Conservation (phyloP, 2,888 invertebrate genomes). For the Argynnis bischoffii region DNA sequence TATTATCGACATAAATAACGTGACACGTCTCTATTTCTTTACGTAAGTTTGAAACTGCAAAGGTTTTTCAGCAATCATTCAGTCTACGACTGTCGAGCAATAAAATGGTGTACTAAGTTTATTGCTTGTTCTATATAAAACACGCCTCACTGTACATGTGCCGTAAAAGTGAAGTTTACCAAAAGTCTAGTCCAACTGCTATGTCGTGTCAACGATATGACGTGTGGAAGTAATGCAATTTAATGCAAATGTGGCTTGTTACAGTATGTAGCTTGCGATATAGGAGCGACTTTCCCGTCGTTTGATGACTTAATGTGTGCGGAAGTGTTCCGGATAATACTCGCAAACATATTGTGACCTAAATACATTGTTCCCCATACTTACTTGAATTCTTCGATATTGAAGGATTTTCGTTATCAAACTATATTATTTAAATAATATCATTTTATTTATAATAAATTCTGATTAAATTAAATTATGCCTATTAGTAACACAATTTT, state of each 20-base stretch:
- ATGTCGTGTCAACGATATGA: slow-evolving; percentile 34
- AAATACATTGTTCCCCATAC: neutral
- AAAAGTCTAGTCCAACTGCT: neutral
- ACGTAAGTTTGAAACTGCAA: slow-evolving; percentile 11
- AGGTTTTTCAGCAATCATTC: slow-evolving; percentile 12
- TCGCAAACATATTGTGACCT: neutral
- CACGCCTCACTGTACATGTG: slow-evolving; percentile 12
- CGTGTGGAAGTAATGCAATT: slow-evolving; percentile 58
- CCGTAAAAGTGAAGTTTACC: slow-evolving; percentile 3
- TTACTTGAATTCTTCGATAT: neutral
- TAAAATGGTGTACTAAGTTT: slow-evolving; percentile 11
- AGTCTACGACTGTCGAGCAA: slow-evolving; percentile 15
- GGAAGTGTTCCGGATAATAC: neutral
- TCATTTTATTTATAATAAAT: too few species aligned
- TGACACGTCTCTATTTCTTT: slow-evolving; percentile 36
- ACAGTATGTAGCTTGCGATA: slow-evolving; percentile 46
- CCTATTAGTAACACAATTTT: too few species aligned
- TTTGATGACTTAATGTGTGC: neutral
- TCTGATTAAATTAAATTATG: too few species aligned
- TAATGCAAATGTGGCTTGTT: slow-evolving; percentile 68
- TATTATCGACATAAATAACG: slow-evolving; percentile 36
- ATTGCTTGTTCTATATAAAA: slow-evolving; percentile 21
- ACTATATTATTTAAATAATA: too few species aligned
- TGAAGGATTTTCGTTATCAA: neutral
- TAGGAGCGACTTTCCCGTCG: neutral